These are phyloP conservation scores for Caligus rogercresseyi DNA, from an alignment of 1,140 invertebrate genomes.

Conservation along the genomic window DNA sequence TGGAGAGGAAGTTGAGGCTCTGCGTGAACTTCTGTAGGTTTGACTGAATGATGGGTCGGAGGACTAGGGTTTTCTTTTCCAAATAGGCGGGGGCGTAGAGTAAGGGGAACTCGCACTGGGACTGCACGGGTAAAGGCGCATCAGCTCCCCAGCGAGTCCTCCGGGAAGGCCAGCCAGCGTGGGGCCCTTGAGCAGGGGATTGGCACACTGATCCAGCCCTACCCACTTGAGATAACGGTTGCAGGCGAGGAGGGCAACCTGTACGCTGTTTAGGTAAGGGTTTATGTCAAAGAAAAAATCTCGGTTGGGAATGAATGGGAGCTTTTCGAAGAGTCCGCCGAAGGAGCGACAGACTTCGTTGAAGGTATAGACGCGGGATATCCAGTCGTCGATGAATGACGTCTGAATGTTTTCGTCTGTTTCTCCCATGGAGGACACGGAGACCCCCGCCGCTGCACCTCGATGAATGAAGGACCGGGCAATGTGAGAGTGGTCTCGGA, in stretches of 20 bases:
- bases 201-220: neutral
- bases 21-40: neutral
- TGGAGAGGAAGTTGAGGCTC: neutral
- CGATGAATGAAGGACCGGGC: neutral
- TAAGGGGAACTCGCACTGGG: neutral
- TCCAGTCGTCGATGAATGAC: slow-evolving; percentile 10
- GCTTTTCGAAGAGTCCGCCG: slow-evolving; percentile 4
- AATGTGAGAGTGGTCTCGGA: neutral
- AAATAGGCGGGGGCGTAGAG: neutral
- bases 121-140: slow-evolving; percentile 13
- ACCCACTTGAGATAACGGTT: slow-evolving; percentile 14
- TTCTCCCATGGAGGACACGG: neutral
- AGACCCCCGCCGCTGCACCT: neutral
- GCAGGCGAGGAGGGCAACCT: neutral
- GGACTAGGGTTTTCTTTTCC: neutral
- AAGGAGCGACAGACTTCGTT: slow-evolving; percentile 1
- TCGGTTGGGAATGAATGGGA: slow-evolving; percentile 8
- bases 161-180: slow-evolving; percentile 13
- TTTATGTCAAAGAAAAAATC: slow-evolving; percentile 15
- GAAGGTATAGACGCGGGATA: neutral
- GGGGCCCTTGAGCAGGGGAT: neutral
- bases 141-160: slow-evolving; percentile 14
- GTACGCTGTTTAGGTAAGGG: slow-evolving; percentile 11
- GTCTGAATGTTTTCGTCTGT: neutral
- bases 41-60: neutral